Conservation (phyloP, 2,888 invertebrate genomes). For the Phyllotreta striolata region DNA sequence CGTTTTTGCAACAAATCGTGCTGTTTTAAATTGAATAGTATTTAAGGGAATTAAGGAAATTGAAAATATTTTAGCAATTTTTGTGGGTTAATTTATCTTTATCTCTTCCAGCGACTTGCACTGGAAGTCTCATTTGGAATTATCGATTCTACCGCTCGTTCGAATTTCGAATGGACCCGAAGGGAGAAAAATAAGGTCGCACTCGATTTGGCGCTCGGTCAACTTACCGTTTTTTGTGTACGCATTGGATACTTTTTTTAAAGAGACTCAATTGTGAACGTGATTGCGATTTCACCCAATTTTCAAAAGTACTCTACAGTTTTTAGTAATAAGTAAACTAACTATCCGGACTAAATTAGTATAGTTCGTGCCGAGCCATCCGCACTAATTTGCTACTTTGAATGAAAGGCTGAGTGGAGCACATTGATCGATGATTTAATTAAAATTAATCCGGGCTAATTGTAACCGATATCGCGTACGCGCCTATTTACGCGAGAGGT, state of each 20-base stretch:
- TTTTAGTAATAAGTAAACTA: too few relatives aligned
- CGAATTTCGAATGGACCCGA: conserved; percentile 1
- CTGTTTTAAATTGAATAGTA: too few relatives aligned
- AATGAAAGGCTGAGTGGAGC: neutral
- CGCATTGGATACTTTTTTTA: neutral
- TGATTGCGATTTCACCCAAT: too few relatives aligned
- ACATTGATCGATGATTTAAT: conserved; percentile 13
- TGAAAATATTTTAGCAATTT: neutral
- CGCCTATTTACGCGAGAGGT: too few relatives aligned
- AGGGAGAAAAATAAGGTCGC: conserved; percentile 19
- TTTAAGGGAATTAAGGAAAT: conserved; percentile 1
- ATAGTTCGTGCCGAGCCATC: too few relatives aligned
- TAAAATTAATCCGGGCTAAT: conserved; percentile 16
- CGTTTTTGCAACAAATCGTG: neutral
- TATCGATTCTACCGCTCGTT: conserved; percentile 5
- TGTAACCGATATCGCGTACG: conserved; percentile 1
- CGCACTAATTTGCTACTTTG: too few relatives aligned
- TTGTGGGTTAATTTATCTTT: conserved; percentile 5
- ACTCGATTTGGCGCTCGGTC: conserved; percentile 20
- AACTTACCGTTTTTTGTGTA: conserved; percentile 1
- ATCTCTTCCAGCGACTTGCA: neutral
- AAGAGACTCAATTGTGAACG: neutral
- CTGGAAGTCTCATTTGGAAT: conserved; percentile 10
- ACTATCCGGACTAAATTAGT: too few relatives aligned
- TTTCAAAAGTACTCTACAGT: too few relatives aligned